Base-by-base conservation (phyloP, 2,113 vertebrate species). In the Myotis brandtii region DNA sequence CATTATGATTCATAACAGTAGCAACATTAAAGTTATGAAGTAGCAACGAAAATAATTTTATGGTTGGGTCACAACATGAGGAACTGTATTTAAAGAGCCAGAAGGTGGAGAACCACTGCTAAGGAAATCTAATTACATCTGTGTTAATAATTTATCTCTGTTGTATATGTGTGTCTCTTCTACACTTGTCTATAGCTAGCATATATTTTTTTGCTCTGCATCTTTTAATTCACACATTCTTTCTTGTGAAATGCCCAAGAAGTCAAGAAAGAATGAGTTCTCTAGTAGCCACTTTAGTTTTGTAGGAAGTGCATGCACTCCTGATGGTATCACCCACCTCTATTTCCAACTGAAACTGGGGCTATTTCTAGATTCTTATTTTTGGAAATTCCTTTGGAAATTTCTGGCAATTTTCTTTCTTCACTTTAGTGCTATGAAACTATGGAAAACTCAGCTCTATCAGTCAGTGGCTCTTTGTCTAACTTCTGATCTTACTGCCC, bases 251-350 rank as follows among this genome's bases (percentile, higher is more conserved):
- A 43, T 76, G 4, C 3, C 11, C 7, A 40, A 32, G 37, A 54
- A 70, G 13, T 25, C 59, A 83, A 50, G 48, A 76, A 25, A 3
- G 11, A 48, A 2, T 30, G 2, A 62, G 16, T 48, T 84, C 62
- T 8, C 6, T 17, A 40, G 25, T 67, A 34, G 5, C 18, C 64
- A 9, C 11, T 4, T 37, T 48, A 40, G 52, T 25, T 80, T 62
- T 37, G 5, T 20, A 66, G 7, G 14, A n/a, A 79, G 4, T 54
- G 5, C 7, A 2, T 20, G 32, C 2, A 37, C 14, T 34, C 0
- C 1, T 66, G 84, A 23, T 48, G 18, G 20, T 64, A 72, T 46
- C 37, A 2, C 14, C 25, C 17, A 83, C 2, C 0, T 40, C 12
- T 32, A 75, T 67, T 92, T 88, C 52, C 14, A 72, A 5, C 18